A percentile compares a stretch with the other conserved stretches of the same genome.
Conservation (phyloP, 2,113 vertebrate genomes). For the Meles meles region DNA sequence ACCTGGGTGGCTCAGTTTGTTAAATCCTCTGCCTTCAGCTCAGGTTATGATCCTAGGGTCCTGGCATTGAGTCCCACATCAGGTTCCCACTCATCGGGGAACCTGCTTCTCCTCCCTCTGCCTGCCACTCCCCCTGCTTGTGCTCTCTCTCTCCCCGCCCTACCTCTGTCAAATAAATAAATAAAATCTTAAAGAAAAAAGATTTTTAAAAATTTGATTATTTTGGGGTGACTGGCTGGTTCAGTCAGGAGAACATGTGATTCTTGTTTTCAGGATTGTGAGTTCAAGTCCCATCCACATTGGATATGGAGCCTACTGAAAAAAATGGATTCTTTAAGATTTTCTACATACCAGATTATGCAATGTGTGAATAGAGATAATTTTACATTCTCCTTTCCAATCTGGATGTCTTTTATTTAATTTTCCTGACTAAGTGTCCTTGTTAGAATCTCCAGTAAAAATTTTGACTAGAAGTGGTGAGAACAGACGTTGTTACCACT, state of each 20-base stretch:
- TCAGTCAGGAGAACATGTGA: not conserved
- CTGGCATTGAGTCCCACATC: no score
- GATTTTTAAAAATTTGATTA: not conserved
- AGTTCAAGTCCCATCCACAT: not conserved
- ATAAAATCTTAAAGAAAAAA: not conserved
- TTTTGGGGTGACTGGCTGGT: not conserved
- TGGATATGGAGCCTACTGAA: not conserved
- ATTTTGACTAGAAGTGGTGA: not conserved
- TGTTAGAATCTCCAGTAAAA: not conserved
- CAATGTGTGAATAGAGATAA: not conserved
- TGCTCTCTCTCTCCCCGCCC: no score
- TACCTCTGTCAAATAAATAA: no score
- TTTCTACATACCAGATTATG: not conserved
- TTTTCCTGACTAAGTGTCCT: not conserved
- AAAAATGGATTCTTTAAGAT: not conserved
- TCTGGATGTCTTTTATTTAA: not conserved
- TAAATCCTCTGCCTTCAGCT: no score
- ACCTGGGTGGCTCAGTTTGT: no score
- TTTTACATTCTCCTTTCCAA: not conserved
- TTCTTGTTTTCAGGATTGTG: not conserved
- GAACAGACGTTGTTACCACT: not conserved
- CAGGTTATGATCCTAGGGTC: no score
- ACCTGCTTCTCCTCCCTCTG: no score
- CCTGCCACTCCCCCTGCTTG: no score
- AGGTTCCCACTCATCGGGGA: no score